Base-by-base conservation (phyloP, 2,113 vertebrate genomes). In the Mobula hypostoma region DNA sequence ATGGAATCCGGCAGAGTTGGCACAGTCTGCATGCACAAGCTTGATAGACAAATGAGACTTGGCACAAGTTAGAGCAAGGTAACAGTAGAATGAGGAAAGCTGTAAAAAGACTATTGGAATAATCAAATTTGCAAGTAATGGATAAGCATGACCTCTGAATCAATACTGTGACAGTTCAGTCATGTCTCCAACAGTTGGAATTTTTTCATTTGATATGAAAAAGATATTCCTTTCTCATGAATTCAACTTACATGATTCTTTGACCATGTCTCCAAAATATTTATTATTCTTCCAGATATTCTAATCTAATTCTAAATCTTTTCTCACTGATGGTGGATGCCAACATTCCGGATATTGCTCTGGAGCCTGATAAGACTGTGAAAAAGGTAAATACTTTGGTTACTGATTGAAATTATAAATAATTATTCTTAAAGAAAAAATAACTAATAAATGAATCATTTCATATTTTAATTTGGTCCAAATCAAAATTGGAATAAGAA, bases 251-350 rank as follows among this genome's bases (percentile, higher is more conserved):
- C 17, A 14, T 36, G 24, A 56, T 93, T 72, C 88, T 36, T 48
- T 27, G 40, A 40, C 58, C 68, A 93, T 29, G 56, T 93, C 40
- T 48, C 40, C n/a, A 66, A 93, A 93, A 74, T 40, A 74, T 74
- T 94, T 21, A 94, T 4, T 85, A 48, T 94, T n/a, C 79, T 68
- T 94, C 85, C 96, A 99, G 99, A 96, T 99, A 99, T 96, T 99
- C 99, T 94, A 99, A 99, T 96, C 96, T 99, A 96, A 99, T 99
- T 95, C 97, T 99, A 95, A 99, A 99, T 95, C 97, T 99, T 80
- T 99, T 99, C 97, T 99, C 98, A 68, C 97, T 99, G 94, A 99
- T 99, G 99, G 99, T 99, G 96, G 99, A 99, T 95, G 99, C 99
- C 94, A 99, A 99, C 95, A 99, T 99, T 96, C 99, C 99, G 36